phyloP scores from a whole-genome alignment of 2,797 vertebrate genomes.

The Catostomus latipinnis region DNA sequence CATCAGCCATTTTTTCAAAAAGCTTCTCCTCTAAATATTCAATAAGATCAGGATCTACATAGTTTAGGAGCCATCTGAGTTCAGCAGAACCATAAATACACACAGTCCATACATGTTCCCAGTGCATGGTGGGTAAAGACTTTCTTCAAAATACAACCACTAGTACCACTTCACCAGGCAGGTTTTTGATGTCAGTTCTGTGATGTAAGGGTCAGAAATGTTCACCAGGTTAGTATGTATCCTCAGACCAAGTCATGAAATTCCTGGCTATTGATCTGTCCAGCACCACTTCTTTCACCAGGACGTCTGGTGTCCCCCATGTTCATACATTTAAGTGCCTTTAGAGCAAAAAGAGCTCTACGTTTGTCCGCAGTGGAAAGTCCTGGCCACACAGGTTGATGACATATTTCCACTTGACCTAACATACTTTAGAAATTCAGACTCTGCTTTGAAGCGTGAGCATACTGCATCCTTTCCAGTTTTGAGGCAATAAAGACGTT shows the following conservation, averaged over 20 bases:
- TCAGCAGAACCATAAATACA: constrained; percentile 90
- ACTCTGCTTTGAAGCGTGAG: constrained; percentile 89
- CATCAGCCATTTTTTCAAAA: background rate
- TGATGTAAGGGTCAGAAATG: constrained; percentile 81
- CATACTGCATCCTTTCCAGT: constrained; percentile 86
- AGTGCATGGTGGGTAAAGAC: constrained; percentile 86
- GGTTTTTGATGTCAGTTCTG: constrained; percentile 88
- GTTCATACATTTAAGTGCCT: constrained; percentile 81
- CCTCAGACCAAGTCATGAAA: constrained; percentile 87
- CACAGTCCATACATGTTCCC: constrained; percentile 84
- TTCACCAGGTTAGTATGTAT: constrained; percentile 92
- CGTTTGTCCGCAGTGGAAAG: constrained; percentile 88
- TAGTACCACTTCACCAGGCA: constrained; percentile 92
- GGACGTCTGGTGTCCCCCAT: constrained; percentile 88
- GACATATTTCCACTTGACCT: constrained; percentile 85
- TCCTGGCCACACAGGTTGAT: constrained; percentile 94
- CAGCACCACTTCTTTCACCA: constrained; percentile 85
- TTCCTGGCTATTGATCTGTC: constrained; percentile 77
- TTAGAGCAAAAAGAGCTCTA: constrained; percentile 83
- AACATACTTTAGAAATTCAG: constrained; percentile 82
- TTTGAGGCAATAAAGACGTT: constrained; percentile 90
- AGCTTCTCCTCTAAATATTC: constrained; percentile 39
- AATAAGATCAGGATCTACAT: background rate
- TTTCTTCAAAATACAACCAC: constrained; percentile 86
- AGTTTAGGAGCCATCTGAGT: constrained; percentile 72